Percentiles rank a stretch among this genome's conserved stretches.
Conservation (phyloP, 2,113 vertebrate genomes). For the Heterotis niloticus region DNA sequence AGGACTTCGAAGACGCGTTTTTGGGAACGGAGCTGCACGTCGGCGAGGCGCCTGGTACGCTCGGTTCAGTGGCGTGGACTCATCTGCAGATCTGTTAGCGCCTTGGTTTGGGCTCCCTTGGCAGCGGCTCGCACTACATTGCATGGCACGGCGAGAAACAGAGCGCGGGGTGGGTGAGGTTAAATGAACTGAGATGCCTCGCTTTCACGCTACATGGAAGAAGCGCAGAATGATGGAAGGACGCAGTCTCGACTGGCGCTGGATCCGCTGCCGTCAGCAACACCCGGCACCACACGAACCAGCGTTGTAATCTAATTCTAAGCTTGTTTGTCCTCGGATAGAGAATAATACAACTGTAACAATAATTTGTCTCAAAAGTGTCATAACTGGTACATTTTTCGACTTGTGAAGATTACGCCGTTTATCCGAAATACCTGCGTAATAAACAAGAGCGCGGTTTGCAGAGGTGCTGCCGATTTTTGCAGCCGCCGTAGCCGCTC, state of each 20-base stretch:
- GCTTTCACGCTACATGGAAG: constrained; percentile 21
- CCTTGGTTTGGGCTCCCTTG: neutral
- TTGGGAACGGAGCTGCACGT: neutral
- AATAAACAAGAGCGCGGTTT: neutral
- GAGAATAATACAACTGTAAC: neutral
- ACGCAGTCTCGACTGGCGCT: constrained; percentile 4
- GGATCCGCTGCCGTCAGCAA: neutral
- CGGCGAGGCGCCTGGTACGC: neutral
- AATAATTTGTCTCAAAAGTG: neutral
- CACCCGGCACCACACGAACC: neutral
- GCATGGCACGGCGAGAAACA: constrained; percentile 35
- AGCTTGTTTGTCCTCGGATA: neutral
- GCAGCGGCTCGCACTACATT: constrained; percentile 25
- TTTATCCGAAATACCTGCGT: neutral
- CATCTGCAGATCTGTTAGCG: constrained; percentile 20
- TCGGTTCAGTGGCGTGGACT: constrained; percentile 19
- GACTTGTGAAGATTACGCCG: neutral
- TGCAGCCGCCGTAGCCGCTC: too few relatives aligned
- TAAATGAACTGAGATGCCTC: constrained; percentile 17
- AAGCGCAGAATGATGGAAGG: neutral
- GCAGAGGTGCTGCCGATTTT: too few relatives aligned
- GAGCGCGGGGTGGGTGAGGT: constrained; percentile 20
- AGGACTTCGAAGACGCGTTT: neutral
- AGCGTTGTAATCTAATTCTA: neutral
- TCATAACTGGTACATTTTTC: neutral